These are phyloP conservation scores for Papilio demoleus DNA, from an alignment of 2,888 invertebrate genomes.

Conservation along the genomic window DNA sequence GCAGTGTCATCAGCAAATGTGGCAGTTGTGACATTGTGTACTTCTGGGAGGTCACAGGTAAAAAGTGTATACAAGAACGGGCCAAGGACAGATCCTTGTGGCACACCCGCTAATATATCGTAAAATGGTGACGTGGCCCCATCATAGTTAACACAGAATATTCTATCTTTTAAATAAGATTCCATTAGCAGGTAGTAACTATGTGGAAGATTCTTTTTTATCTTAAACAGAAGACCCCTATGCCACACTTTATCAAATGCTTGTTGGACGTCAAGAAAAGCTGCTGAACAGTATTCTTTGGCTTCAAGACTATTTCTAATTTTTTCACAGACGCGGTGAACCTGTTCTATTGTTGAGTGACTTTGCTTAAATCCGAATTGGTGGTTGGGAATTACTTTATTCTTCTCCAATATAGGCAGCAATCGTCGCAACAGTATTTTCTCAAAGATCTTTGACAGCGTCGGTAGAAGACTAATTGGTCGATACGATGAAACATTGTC, in stretches of 20 bases:
- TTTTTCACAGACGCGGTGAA: conserved; percentile 34
- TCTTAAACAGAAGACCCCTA: conserved; percentile 44
- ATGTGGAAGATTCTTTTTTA: conserved; percentile 42
- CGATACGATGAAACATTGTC: neutral
- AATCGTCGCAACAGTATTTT: conserved; percentile 28
- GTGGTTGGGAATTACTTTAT: conserved; percentile 37
- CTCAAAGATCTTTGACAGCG: conserved; percentile 34
- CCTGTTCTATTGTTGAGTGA: conserved; percentile 40
- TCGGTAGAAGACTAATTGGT: conserved; percentile 4
- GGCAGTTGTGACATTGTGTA: neutral
- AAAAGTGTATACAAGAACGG: conserved; percentile 39
- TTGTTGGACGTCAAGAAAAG: conserved; percentile 46
- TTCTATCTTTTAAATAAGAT: conserved; percentile 40
- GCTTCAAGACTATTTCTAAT: conserved; percentile 37
- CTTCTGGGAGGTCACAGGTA: conserved; percentile 38
- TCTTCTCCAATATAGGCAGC: neutral
- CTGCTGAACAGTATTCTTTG: conserved; percentile 33
- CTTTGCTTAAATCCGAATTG: conserved; percentile 42
- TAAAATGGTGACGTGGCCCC: conserved; percentile 14
- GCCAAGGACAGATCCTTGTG: conserved; percentile 41
- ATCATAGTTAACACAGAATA: conserved; percentile 4
- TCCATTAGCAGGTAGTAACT: conserved; percentile 30
- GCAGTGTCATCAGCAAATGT: conserved; percentile 21
- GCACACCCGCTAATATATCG: conserved; percentile 5
- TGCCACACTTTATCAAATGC: conserved; percentile 50